A percentile compares a stretch with the other conserved stretches of the same genome.
Evolutionary conservation across 2,888 invertebrate species (phyloP).

Genomic region (Phymatocera aterrima): DNA sequence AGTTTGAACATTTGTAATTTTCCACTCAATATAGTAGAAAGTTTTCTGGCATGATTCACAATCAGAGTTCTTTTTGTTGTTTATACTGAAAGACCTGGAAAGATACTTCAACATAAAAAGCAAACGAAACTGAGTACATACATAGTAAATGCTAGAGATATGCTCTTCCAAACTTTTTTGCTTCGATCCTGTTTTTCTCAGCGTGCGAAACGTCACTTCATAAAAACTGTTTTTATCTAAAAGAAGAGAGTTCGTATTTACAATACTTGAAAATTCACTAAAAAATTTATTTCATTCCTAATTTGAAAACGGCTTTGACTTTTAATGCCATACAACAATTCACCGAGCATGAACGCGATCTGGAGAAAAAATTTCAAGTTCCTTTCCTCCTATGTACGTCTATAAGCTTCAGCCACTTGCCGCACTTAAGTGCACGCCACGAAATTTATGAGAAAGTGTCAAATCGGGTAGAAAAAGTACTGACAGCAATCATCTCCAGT

Average conservation of each 20-base stretch:
- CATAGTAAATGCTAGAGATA: too few relatives aligned
- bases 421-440: constrained; percentile 23
- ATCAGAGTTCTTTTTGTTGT: constrained; percentile 23
- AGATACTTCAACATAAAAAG: constrained; percentile 28
- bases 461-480: constrained; percentile 31
- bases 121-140: constrained; percentile 5
- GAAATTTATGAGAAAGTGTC: constrained; percentile 40
- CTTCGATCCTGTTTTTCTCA: constrained; percentile 11
- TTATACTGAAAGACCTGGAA: background rate
- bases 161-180: constrained; percentile 7
- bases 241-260: constrained; percentile 32
- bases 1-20: constrained; percentile 66
- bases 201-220: constrained; percentile 24
- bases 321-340: background rate
- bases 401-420: constrained; percentile 26
- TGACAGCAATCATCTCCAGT: constrained; percentile 36
- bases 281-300: constrained; percentile 24
- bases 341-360: constrained; percentile 14
- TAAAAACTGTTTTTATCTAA: background rate
- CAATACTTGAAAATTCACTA: background rate
- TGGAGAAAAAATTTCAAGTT: constrained; percentile 27
- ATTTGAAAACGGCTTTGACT: constrained; percentile 1
- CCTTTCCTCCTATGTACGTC: constrained; percentile 2
- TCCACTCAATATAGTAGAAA: constrained; percentile 65
- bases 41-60: constrained; percentile 63